Evolutionary conservation across 92 coral and sea anemone genomes (phyloP).

Genomic region (Muricea muricata): DNA sequence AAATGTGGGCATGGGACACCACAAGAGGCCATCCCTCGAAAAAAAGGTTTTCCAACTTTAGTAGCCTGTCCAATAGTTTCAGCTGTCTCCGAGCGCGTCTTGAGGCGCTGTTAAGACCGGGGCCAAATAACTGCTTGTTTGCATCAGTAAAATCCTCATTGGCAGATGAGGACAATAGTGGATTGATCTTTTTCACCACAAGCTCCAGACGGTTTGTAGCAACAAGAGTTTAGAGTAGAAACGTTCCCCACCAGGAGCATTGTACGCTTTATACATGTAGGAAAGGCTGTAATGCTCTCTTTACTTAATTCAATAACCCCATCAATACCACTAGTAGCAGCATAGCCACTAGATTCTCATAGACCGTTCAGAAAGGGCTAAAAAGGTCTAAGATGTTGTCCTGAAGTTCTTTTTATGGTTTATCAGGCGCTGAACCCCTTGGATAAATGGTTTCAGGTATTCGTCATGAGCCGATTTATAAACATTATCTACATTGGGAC

Average conservation of each 20-base stretch:
- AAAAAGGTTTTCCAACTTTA: no score
- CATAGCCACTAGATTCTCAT: slow-evolving; percentile 1
- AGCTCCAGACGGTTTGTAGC: background rate
- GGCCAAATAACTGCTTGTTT: background rate
- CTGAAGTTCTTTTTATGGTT: no score
- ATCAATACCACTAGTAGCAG: background rate
- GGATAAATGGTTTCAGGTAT: no score
- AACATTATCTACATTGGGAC: background rate
- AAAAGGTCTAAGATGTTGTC: background rate
- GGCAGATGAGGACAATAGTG: background rate
- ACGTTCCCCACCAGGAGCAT: background rate
- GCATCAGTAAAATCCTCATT: background rate
- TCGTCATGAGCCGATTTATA: background rate
- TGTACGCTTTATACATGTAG: background rate
- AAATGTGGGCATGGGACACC: background rate
- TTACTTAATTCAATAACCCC: background rate
- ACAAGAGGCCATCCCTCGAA: no score
- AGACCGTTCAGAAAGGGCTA: background rate
- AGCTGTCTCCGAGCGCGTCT: no score
- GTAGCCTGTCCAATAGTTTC: no score
- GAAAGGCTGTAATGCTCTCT: background rate
- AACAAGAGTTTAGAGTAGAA: background rate
- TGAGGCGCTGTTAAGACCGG: background rate
- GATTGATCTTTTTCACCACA: background rate
- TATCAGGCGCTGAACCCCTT: background rate